Conservation (phyloP, 2,888 invertebrate genomes). For the Luperina testacea region DNA sequence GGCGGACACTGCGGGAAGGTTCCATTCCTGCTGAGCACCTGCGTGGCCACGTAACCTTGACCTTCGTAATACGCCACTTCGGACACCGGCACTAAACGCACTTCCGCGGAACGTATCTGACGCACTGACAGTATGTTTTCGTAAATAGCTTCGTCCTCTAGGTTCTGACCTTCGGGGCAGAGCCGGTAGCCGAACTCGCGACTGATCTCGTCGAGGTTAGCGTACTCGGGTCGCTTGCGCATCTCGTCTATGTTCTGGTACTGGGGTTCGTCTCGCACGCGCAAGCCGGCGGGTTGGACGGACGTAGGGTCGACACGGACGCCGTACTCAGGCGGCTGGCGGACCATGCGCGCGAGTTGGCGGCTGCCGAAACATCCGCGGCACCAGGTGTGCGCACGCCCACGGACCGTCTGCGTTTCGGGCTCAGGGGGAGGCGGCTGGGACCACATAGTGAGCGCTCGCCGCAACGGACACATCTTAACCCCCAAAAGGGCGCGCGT, state of each 20-base stretch:
- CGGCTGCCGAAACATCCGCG: slow-evolving; percentile 79
- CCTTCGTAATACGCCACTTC: slow-evolving; percentile 88
- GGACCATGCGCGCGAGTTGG: slow-evolving; percentile 85
- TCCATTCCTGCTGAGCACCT: slow-evolving; percentile 87
- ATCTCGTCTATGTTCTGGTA: slow-evolving; percentile 88
- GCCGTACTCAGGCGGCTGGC: slow-evolving; percentile 84
- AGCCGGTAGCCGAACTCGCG: slow-evolving; percentile 88
- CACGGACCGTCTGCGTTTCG: slow-evolving; percentile 78
- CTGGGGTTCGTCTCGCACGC: slow-evolving; percentile 86
- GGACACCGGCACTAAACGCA: slow-evolving; percentile 88
- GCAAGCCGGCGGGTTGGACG: slow-evolving; percentile 80
- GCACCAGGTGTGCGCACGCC: slow-evolving; percentile 81
- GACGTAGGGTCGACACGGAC: slow-evolving; percentile 85
- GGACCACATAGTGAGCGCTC: slow-evolving; percentile 89
- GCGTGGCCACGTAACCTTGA: slow-evolving; percentile 88
- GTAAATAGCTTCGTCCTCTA: slow-evolving; percentile 89
- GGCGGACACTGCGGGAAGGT: slow-evolving; percentile 89
- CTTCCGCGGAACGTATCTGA: slow-evolving; percentile 88
- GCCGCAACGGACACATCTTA: slow-evolving; percentile 90
- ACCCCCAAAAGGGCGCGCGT: slow-evolving; percentile 90
- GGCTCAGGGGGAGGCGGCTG: slow-evolving; percentile 87
- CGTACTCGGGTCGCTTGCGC: slow-evolving; percentile 88
- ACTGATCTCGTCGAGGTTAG: slow-evolving; percentile 88
- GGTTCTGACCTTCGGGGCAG: slow-evolving; percentile 89
- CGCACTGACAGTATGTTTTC: slow-evolving; percentile 89